Conservation (phyloP, 2,797 vertebrate genomes). For the Dryobates pubescens region DNA sequence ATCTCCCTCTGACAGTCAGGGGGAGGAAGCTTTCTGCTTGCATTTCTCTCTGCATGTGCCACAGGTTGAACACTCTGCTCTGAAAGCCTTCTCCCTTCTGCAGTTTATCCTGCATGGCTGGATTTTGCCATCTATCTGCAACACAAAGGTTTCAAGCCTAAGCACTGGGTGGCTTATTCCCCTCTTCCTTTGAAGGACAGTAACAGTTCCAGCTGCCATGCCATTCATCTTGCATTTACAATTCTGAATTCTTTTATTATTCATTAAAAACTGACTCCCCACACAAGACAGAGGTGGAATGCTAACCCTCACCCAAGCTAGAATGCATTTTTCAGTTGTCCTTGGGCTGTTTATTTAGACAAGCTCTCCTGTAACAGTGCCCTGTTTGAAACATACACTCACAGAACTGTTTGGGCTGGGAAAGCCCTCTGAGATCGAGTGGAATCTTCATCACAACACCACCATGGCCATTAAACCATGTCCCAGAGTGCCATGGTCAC, state of each 20-base stretch:
- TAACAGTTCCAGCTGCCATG: neutral
- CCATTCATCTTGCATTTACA: neutral
- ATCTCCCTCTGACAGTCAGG: neutral
- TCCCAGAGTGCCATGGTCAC: too few species aligned
- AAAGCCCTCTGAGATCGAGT: too few species aligned
- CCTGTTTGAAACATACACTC: neutral
- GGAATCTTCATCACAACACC: too few species aligned
- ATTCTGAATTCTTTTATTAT: neutral
- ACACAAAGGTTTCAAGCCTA: neutral
- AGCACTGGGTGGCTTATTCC: neutral
- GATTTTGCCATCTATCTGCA: neutral
- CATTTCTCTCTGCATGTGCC: neutral
- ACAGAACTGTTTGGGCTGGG: too few species aligned
- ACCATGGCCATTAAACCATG: too few species aligned
- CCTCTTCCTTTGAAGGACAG: neutral
- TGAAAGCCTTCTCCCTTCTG: neutral
- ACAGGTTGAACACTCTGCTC: neutral
- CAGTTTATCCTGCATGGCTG: neutral
- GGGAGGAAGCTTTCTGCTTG: neutral
- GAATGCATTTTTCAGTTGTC: neutral
- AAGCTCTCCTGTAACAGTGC: neutral
- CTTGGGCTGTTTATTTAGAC: neutral
- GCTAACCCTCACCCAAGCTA: neutral
- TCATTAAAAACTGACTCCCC: neutral
- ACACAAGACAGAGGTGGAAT: neutral